Conservation (phyloP, 1,140 invertebrate genomes). For the Apis laboriosa region DNA sequence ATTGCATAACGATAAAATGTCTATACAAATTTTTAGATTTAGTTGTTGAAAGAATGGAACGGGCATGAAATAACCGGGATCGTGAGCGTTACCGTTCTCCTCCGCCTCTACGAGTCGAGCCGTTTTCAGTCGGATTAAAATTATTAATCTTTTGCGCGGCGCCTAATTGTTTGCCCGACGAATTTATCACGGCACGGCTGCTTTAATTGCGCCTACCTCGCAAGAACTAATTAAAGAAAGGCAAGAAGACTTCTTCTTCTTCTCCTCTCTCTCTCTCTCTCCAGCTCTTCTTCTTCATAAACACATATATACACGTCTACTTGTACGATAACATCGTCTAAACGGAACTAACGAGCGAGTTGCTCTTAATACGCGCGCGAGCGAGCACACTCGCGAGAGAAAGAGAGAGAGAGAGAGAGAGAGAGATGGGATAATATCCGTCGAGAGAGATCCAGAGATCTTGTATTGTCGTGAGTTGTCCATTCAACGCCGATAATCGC, state of each 20-base stretch:
- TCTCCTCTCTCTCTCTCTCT: neutral
- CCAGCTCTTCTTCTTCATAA: neutral
- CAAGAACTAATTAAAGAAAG: slow-evolving; percentile 51
- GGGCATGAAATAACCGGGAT: slow-evolving; percentile 15
- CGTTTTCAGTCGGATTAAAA: slow-evolving; percentile 7
- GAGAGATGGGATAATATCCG: neutral
- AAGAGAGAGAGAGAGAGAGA: neutral
- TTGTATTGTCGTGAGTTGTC: slow-evolving; percentile 28
- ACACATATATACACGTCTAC: neutral
- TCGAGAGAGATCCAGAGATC: neutral
- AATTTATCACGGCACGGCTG: slow-evolving; percentile 44
- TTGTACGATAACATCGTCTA: slow-evolving; percentile 45
- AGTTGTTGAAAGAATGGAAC: no score
- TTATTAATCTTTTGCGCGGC: slow-evolving; percentile 37
- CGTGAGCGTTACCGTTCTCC: slow-evolving; percentile 14
- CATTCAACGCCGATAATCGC: slow-evolving; percentile 61
- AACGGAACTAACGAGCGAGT: slow-evolving; percentile 67
- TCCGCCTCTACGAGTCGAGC: neutral
- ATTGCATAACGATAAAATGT: no score
- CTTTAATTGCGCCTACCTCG: slow-evolving; percentile 45
- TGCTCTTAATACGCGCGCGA: slow-evolving; percentile 42
- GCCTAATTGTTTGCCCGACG: slow-evolving; percentile 40
- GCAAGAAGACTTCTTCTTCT: no score
- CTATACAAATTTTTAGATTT: no score
- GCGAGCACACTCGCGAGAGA: neutral